These are phyloP conservation scores for Otus scops DNA, from an alignment of 2,797 vertebrate species.

Conservation along the genomic window DNA sequence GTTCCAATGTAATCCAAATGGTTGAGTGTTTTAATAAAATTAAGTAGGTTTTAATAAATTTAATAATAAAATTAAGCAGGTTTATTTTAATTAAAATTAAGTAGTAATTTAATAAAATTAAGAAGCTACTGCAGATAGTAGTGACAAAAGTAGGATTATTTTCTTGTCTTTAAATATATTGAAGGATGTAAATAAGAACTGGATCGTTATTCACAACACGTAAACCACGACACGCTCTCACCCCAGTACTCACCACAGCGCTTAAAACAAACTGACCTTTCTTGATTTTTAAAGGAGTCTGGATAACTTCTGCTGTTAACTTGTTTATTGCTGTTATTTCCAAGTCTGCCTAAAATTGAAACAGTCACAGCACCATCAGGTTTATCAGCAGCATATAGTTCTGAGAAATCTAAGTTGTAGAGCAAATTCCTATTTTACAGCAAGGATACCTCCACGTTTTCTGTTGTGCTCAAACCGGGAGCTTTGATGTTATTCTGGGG, in stretches of 20 bases:
- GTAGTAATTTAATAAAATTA: not conserved
- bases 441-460: accelerated
- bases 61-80: not conserved
- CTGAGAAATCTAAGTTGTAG: not conserved
- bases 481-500: accelerated
- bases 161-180: not conserved
- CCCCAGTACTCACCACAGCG: not conserved
- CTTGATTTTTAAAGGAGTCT: slow-evolving; percentile 66
- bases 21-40: not conserved
- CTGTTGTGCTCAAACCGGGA: not conserved
- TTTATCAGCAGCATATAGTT: not conserved
- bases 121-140: too few species aligned
- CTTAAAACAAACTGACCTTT: slow-evolving; percentile 49
- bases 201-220: not conserved
- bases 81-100: not conserved
- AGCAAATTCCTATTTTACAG: not conserved
- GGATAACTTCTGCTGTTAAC: slow-evolving; percentile 70
- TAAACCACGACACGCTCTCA: not conserved
- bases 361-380: not conserved
- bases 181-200: not conserved
- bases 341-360: slow-evolving; percentile 65
- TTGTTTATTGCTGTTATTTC: slow-evolving; percentile 75
- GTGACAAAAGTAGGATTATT: not conserved
- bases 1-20: not conserved
- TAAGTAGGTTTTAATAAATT: not conserved